These are phyloP conservation scores for Aphodius granarius DNA, from an alignment of 2,888 invertebrate species.

Conservation along the genomic window DNA sequence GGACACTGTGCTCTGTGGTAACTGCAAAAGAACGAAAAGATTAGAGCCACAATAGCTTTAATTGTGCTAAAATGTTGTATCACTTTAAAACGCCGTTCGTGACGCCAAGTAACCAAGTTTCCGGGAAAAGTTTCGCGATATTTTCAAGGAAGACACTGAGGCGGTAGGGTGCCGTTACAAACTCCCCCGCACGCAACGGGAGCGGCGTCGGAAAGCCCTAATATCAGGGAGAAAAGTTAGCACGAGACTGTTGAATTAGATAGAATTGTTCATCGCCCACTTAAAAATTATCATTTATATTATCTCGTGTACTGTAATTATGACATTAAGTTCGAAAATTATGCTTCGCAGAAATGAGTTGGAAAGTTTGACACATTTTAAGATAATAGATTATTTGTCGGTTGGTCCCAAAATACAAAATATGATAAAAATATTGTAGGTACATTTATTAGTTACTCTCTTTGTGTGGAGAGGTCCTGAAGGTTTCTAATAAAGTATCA, in stretches of 20 bases:
- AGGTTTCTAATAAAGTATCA: too few relatives aligned
- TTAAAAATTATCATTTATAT: constrained; percentile 47
- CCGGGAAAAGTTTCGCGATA: background rate
- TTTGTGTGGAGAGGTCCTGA: too few relatives aligned
- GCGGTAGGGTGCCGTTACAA: constrained; percentile 15
- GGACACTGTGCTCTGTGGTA: background rate
- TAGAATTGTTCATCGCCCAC: background rate
- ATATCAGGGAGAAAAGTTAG: background rate
- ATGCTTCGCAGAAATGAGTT: constrained; percentile 31
- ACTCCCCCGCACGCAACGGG: constrained; percentile 22
- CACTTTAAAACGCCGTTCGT: background rate
- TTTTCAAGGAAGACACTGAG: background rate
- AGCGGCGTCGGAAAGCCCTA: background rate
- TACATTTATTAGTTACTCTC: too few relatives aligned
- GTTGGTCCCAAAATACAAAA: too few relatives aligned
- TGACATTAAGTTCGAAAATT: constrained; percentile 47
- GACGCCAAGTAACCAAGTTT: background rate
- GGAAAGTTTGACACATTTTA: constrained; percentile 31
- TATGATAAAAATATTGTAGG: too few relatives aligned
- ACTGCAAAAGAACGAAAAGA: background rate
- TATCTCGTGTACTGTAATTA: constrained; percentile 46
- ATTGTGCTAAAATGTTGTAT: background rate
- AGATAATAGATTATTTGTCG: too few relatives aligned
- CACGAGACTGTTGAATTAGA: background rate
- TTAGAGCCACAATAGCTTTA: background rate